Percentiles rank a stretch among this genome's conserved stretches.
These are phyloP conservation scores for Homarus americanus DNA, from an alignment of 1,140 invertebrate species.

Conservation along the genomic window DNA sequence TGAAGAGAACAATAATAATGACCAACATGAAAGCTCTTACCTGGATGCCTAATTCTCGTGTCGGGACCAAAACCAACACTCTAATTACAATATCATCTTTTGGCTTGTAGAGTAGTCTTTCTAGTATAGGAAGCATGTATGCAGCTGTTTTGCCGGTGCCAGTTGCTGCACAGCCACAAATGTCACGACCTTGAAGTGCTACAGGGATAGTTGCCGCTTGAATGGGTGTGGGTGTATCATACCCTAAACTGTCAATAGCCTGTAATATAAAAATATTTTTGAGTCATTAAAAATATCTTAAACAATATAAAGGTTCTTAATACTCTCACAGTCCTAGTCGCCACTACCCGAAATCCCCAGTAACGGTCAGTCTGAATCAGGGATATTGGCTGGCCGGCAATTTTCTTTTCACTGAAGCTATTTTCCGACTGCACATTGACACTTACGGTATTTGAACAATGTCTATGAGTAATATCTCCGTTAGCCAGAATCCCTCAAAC, in stretches of 20 bases:
- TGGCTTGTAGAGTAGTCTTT: slow-evolving; percentile 90
- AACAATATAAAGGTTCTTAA: no score
- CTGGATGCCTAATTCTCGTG: slow-evolving; percentile 96
- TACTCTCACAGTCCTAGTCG: no score
- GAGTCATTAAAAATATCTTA: no score
- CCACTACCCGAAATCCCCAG: no score
- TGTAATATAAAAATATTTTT: slow-evolving; percentile 75
- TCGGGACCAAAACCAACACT: slow-evolving; percentile 96
- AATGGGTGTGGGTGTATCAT: slow-evolving; percentile 96
- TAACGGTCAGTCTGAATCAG: no score
- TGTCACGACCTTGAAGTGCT: slow-evolving; percentile 92
- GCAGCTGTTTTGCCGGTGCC: slow-evolving; percentile 99
- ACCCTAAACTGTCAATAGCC: slow-evolving; percentile 92
- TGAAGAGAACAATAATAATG: slow-evolving; percentile 75
- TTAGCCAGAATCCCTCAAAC: no score
- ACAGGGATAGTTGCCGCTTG: slow-evolving; percentile 96
- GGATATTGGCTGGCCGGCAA: no score
- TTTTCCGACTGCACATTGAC: no score
- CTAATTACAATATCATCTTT: slow-evolving; percentile 84
- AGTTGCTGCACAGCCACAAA: slow-evolving; percentile 97
- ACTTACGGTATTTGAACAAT: no score
- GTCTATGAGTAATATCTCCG: no score
- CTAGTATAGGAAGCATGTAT: slow-evolving; percentile 98
- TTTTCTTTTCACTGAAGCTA: no score
- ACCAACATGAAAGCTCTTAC: slow-evolving; percentile 76